These are phyloP conservation scores for Lamellibrachia luymesi DNA, from an alignment of 1,140 invertebrate genomes.

Conservation along the genomic window DNA sequence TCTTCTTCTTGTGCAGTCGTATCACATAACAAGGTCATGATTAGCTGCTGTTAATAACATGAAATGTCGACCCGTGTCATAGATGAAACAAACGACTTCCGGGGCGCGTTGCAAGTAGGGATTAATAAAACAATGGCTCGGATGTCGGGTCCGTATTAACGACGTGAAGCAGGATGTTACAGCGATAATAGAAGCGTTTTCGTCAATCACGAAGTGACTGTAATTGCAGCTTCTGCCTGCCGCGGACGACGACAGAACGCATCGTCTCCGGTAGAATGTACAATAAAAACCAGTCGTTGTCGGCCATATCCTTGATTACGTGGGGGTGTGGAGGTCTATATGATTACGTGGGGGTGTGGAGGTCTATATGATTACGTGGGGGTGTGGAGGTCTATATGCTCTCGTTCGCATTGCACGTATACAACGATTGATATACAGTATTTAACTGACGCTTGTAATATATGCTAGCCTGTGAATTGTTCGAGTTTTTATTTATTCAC, in stretches of 20 bases:
- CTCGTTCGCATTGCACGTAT: background rate
- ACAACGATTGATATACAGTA: background rate
- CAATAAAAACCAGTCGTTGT: background rate
- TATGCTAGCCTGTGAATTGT: background rate
- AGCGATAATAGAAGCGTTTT: background rate
- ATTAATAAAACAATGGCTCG: background rate
- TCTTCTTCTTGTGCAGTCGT: background rate
- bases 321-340: no score
- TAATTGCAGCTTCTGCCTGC: background rate
- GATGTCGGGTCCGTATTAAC: background rate
- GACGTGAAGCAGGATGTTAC: background rate
- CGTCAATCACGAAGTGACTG: background rate
- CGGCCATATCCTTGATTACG: background rate
- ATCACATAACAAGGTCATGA: background rate
- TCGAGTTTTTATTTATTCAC: no score
- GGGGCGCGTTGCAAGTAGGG: background rate
- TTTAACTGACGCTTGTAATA: background rate
- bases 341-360: no score
- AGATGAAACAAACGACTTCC: background rate
- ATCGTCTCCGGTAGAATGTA: background rate
- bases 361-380: no score
- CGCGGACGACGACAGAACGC: background rate
- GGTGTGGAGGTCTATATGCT: no score
- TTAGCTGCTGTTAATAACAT: background rate
- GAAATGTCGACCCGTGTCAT: background rate